Conservation (phyloP, 1,140 invertebrate genomes). For the Psilanteris sp. region DNA sequence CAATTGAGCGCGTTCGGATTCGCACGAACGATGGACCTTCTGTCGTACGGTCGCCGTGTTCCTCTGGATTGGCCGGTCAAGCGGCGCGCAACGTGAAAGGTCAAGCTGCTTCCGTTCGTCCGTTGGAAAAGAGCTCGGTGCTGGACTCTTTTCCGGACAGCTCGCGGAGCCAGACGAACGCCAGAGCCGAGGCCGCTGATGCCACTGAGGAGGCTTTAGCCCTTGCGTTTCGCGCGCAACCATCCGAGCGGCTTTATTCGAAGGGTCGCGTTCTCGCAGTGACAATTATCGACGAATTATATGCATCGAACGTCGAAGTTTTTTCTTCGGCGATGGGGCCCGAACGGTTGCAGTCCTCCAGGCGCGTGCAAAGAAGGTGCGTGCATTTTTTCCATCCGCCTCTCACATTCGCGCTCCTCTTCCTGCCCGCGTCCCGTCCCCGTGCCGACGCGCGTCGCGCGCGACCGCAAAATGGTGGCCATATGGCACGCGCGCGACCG, state of each 20-base stretch:
- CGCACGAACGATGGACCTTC: constrained; percentile 14
- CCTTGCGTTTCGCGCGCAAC: no score
- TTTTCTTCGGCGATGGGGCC: constrained; percentile 65
- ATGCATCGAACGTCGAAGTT: constrained; percentile 66
- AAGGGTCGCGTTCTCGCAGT: constrained; percentile 56
- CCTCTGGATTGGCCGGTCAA: constrained; percentile 79
- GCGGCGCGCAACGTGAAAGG: constrained; percentile 76
- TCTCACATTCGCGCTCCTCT: background rate
- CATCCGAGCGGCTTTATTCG: constrained; percentile 45
- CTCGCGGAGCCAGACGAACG: constrained; percentile 1
- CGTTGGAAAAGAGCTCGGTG: constrained; percentile 32
- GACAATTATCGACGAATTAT: constrained; percentile 65
- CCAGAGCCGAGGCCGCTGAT: constrained; percentile 23
- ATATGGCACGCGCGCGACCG: constrained; percentile 55
- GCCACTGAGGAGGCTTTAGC: no score
- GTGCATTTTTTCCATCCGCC: constrained; percentile 11
- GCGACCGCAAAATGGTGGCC: constrained; percentile 66
- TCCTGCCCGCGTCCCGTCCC: background rate
- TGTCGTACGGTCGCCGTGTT: constrained; percentile 69
- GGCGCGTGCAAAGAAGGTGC: constrained; percentile 65
- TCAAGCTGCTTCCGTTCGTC: constrained; percentile 66
- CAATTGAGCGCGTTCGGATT: background rate
- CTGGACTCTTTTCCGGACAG: constrained; percentile 37
- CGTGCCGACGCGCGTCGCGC: no score
- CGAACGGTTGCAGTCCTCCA: constrained; percentile 64